Evolutionary conservation across 2,113 vertebrate species (phyloP), one percentile per base, ranked within the genome.

Genomic region (Pipa parva): DNA sequence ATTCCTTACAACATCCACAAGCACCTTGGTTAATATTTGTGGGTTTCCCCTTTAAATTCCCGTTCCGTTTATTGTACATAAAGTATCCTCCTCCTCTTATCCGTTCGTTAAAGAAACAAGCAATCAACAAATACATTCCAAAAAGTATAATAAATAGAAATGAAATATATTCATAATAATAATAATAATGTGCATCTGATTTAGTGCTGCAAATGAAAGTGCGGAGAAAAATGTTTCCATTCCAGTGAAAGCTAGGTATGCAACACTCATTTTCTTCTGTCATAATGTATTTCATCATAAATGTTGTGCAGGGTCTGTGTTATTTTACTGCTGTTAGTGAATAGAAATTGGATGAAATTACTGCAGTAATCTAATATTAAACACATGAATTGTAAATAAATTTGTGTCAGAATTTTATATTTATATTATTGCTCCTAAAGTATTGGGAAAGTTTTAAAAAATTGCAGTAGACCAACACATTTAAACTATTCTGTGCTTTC

Each of bases 311-410:
- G 39, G 17, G n/a, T 42, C 39, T n/a, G 13, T 42, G n/a, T 42
- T 42, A 42, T 42, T 42, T 42, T 42, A 42, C 39, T 42, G 39
- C 39, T 42, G 39, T 36, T 36, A 36, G 33, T 42, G 39, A 42
- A 42, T 42, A 42, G 39, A 42, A 42, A 42, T 42, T 42, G 39
- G 39, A 42, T 42, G 39, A 42, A 42, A 42, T 42, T n/a, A 42
- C 39, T 42, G n/a, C 39, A 6, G 15, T 42, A 42, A 42, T 42
- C 39, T 17, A 42, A 42, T 42, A 42, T n/a, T 42, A 42, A 42
- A 42, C 15, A 15, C 39, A 42, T 42, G 39, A 42, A 42, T n/a
- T 42, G 39, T n/a, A 42, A n/a, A 6, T 17, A 42, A 42, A 42
- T 42, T 6, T 15, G 1, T 2, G 5, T 42, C 13, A 18, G 2